A percentile compares a stretch with the other conserved stretches of the same genome.
These are phyloP conservation scores for Listronotus oregonensis DNA, from an alignment of 1,140 invertebrate genomes.

Conservation along the genomic window DNA sequence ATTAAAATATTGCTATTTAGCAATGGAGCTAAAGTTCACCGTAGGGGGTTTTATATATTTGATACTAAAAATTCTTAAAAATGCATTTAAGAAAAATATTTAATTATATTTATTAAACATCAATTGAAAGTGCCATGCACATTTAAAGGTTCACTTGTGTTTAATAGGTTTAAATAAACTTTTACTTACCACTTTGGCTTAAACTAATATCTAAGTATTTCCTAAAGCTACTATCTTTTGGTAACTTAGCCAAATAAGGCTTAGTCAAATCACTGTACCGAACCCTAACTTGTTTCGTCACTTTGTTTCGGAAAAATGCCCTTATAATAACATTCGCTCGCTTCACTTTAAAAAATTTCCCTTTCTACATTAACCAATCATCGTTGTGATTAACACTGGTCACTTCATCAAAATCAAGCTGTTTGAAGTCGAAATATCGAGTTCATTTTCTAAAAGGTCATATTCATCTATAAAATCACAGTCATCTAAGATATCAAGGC, in stretches of 20 bases:
- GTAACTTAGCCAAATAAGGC: constrained; percentile 77
- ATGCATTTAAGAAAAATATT: too few species aligned
- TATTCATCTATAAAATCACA: constrained; percentile 58
- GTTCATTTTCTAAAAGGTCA: constrained; percentile 48
- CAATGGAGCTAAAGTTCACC: too few species aligned
- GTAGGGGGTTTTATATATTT: too few species aligned
- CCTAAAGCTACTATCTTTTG: constrained; percentile 75
- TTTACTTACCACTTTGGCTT: constrained; percentile 41
- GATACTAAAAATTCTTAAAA: too few species aligned
- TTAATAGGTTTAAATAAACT: too few species aligned
- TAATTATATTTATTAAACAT: too few species aligned
- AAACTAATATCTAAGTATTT: constrained; percentile 68
- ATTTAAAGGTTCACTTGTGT: too few species aligned
- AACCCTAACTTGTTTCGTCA: constrained; percentile 65
- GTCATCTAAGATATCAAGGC: constrained; percentile 65
- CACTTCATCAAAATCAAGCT: constrained; percentile 54
- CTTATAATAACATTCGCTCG: constrained; percentile 51
- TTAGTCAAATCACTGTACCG: constrained; percentile 79
- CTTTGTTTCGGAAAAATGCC: constrained; percentile 52
- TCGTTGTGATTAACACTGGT: constrained; percentile 46
- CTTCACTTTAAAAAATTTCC: constrained; percentile 57
- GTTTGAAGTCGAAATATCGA: constrained; percentile 52
- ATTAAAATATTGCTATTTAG: too few species aligned
- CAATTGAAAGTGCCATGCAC: too few species aligned
- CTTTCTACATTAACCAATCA: constrained; percentile 58